A percentile compares a stretch with the other conserved stretches of the same genome.
Evolutionary conservation across 2,888 invertebrate species (phyloP).

Genomic region (Dysmachus trigonus): DNA sequence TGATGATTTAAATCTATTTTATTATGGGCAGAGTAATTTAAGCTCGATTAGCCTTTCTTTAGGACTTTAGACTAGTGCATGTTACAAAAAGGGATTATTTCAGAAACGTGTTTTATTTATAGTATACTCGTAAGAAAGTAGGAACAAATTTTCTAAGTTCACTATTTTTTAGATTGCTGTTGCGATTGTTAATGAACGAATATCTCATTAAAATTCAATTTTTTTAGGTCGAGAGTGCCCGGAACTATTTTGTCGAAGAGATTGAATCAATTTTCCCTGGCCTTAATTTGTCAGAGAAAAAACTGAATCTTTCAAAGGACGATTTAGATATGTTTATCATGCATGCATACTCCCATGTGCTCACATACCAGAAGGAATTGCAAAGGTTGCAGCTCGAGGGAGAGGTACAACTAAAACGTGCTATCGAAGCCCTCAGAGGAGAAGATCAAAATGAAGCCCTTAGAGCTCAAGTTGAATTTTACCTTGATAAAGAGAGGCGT

Average conservation of each 20-base stretch:
- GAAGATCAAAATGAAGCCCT: slow-evolving; percentile 68
- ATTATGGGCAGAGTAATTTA: too few relatives aligned
- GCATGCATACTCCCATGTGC: slow-evolving; percentile 80
- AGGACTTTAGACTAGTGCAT: too few relatives aligned
- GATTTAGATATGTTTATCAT: slow-evolving; percentile 81
- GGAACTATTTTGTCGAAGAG: slow-evolving; percentile 72
- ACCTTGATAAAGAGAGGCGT: slow-evolving; percentile 74
- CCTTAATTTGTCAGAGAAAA: slow-evolving; percentile 73
- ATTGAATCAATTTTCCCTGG: slow-evolving; percentile 77
- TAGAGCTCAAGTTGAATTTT: slow-evolving; percentile 71
- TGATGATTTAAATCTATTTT: too few relatives aligned
- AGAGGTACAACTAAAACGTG: slow-evolving; percentile 71
- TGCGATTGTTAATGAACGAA: too few relatives aligned
- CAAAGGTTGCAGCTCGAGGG: slow-evolving; percentile 75
- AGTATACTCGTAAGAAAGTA: too few relatives aligned
- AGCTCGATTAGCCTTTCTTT: neutral
- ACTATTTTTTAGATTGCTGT: too few relatives aligned
- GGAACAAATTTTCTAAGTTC: too few relatives aligned
- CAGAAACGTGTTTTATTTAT: too few relatives aligned
- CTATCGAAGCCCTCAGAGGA: slow-evolving; percentile 70
- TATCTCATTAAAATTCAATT: neutral
- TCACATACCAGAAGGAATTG: slow-evolving; percentile 80
- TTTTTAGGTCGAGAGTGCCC: slow-evolving; percentile 65
- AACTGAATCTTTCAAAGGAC: slow-evolving; percentile 69
- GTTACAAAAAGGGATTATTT: too few relatives aligned